A percentile compares a stretch with the other conserved stretches of the same genome.
Conservation (phyloP, 92 coral and sea anemone genomes). For the Paragorgia papillata region DNA sequence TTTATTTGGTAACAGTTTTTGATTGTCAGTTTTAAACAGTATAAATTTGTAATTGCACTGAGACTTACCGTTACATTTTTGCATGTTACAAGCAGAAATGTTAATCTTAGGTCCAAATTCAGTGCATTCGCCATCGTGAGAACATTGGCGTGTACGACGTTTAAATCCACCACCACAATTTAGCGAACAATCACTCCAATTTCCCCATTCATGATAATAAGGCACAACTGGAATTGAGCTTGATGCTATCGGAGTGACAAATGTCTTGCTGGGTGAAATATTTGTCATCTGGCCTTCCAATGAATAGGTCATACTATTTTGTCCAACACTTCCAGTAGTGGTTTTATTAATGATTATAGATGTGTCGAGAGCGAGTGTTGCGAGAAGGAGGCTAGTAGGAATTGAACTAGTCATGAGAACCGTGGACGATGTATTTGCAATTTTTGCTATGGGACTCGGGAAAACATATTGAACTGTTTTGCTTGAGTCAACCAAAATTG, state of each 20-base stretch:
- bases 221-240: not conserved
- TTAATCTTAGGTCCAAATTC: slow-evolving; percentile 13
- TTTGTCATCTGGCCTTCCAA: not conserved
- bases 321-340: not conserved
- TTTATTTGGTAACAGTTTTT: too few species aligned
- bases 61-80: slow-evolving; percentile 33
- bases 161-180: slow-evolving; percentile 25
- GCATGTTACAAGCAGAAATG: slow-evolving; percentile 7
- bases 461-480: not conserved
- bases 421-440: too few species aligned
- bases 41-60: too few species aligned
- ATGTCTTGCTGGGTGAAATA: not conserved
- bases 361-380: not conserved
- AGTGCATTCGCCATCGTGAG: not conserved
- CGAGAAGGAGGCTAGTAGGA: not conserved
- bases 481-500: not conserved
- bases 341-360: not conserved
- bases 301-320: not conserved
- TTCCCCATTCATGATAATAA: slow-evolving; percentile 21
- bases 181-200: slow-evolving; percentile 22
- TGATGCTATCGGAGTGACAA: not conserved
- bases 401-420: too few species aligned
- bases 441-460: too few species aligned
- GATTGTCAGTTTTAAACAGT: too few species aligned
- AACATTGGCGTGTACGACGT: slow-evolving; percentile 13